phyloP scores from a whole-genome alignment of 37 sponge, comb jelly and placozoan species.

The Aplysina aerophoba region DNA sequence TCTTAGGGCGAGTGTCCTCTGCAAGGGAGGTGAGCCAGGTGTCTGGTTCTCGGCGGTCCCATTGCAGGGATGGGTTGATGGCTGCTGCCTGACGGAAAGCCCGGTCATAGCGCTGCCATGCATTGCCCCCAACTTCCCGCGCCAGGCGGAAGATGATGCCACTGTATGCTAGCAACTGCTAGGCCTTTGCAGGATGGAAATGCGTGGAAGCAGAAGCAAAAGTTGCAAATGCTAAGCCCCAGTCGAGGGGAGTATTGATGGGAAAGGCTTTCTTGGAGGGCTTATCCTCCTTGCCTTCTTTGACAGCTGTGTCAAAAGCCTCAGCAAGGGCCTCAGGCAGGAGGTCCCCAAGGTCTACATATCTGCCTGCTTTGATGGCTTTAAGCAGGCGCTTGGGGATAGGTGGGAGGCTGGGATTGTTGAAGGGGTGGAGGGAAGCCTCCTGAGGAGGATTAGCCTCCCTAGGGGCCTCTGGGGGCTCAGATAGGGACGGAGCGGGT shows the following conservation, averaged over 20 bases:
- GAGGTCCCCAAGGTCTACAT: constrained; percentile 28
- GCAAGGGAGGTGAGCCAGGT: constrained; percentile 20
- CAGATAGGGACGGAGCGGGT: too few species aligned
- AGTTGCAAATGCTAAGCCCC: constrained; percentile 17
- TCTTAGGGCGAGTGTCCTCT: too few species aligned
- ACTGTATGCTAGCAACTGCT: constrained; percentile 21
- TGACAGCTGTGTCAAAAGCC: not conserved
- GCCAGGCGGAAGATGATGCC: constrained; percentile 22
- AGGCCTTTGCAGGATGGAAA: not conserved
- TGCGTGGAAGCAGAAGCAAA: constrained; percentile 8
- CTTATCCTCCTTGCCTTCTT: constrained; percentile 24
- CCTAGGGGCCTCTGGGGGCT: too few species aligned
- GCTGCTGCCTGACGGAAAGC: constrained; percentile 34
- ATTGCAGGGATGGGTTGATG: constrained; percentile 11
- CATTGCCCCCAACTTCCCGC: not conserved
- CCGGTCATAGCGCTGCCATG: constrained; percentile 18
- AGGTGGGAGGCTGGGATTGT: constrained; percentile 27
- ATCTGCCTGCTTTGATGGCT: constrained; percentile 17
- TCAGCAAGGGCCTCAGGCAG: constrained; percentile 20
- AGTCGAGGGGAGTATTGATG: not conserved
- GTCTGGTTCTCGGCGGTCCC: constrained; percentile 18
- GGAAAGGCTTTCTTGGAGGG: not conserved
- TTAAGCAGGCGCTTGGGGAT: constrained; percentile 15
- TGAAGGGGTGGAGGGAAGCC: constrained; percentile 11
- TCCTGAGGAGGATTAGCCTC: not conserved